phyloP scores from a whole-genome alignment of 2,797 vertebrate species.

The Simalia tracyae region DNA sequence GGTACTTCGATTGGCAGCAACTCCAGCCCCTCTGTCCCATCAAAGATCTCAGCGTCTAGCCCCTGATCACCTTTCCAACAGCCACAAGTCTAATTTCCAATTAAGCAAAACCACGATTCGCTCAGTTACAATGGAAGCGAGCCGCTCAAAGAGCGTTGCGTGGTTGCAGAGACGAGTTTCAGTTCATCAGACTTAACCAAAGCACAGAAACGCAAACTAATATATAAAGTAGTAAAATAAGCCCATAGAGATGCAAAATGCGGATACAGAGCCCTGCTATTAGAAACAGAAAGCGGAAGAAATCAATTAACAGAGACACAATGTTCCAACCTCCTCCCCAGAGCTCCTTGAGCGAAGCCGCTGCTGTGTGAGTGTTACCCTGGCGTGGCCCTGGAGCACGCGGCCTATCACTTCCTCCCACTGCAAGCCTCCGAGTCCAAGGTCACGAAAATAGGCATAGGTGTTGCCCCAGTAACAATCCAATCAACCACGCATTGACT shows the following conservation, averaged over 20 bases:
- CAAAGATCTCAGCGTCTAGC: neutral
- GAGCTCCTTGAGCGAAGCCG: neutral
- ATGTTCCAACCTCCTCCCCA: neutral
- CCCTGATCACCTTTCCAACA: too few species aligned
- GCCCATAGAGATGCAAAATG: neutral
- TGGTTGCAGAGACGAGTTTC: too few species aligned
- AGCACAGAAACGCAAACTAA: neutral
- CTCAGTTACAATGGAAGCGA: too few species aligned
- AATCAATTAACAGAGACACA: neutral
- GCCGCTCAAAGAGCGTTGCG: too few species aligned
- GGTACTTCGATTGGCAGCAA: neutral
- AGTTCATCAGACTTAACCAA: neutral
- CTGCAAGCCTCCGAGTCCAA: neutral
- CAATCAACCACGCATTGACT: too few species aligned
- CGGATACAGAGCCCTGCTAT: neutral
- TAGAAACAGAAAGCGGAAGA: neutral
- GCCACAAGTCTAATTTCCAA: neutral
- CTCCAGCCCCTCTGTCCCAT: neutral
- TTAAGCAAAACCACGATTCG: neutral
- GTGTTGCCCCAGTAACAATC: neutral
- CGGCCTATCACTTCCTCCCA: neutral
- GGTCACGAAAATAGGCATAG: neutral
- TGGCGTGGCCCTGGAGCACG: neutral
- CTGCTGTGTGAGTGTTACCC: neutral
- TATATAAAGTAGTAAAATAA: neutral